Evolutionary conservation across 2,888 invertebrate species (phyloP), one percentile per base, ranked within the genome.

Genomic region (Pilophorus perplexus): DNA sequence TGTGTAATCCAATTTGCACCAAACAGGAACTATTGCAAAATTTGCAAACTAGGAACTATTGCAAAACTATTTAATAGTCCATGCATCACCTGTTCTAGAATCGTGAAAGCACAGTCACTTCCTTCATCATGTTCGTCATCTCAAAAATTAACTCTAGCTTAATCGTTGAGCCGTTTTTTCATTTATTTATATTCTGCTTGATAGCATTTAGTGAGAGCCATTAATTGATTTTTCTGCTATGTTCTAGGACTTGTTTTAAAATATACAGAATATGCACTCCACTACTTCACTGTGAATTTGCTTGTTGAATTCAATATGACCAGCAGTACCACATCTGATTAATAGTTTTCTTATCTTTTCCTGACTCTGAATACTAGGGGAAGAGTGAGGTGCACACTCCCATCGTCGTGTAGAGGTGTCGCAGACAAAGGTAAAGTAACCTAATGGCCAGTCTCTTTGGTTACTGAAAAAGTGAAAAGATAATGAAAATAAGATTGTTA

Each of bases 351-450:
- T 71, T 70, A 68, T 68, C 66, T 69, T 69, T 67, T 67, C 69
- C 69, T 66, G 59, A 66, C 66, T 68, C 66, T 68, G 66, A 68
- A 67, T 69, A 57, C 65, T 55, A 48, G 54, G 67, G 62, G 66
- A 55, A 55, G 57, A 57, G 66, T 52, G 57, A 46, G 57, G 52
- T 55, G 55, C 46, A 66, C 66, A 66, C 57, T 40, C 25, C 46
- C 66, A 37, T 66, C 67, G 42, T 42, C 66, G 65, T 67, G 54
- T 69, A 65, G 65, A 65, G 68, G 62, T 68, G 57, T 62, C 67
- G 54, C 60, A 66, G 42, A 25, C 37, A 75, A 76, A 79, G 79
- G 79, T 79, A 79, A 79, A 75, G 79, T 79, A 79, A n/a, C 75
- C 76, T 76, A 76, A 74, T 74, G 77, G 77, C 77, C 77, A 78